phyloP scores from a whole-genome alignment of 2,888 invertebrate genomes.

The Leptinotarsa haldemani region DNA sequence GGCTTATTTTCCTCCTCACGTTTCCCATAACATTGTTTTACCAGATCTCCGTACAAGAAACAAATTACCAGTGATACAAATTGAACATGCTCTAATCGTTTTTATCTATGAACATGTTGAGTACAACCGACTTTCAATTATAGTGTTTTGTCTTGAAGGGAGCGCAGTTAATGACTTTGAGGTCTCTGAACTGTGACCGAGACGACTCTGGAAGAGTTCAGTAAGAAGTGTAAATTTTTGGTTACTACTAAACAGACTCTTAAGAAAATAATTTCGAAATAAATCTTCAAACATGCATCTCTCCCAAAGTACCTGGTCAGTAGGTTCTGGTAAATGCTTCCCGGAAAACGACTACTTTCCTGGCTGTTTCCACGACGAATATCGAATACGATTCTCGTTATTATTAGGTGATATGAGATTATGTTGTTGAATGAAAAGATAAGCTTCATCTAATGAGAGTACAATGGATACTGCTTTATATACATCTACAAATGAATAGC shows the following conservation, averaged over 20 bases:
- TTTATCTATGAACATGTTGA: not conserved
- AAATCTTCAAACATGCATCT: too few relatives aligned
- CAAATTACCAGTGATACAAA: conserved; percentile 13
- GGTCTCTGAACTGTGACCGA: conserved; percentile 4
- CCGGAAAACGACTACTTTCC: too few relatives aligned
- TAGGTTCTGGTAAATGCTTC: too few relatives aligned
- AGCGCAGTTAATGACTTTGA: not conserved
- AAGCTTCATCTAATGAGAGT: too few relatives aligned
- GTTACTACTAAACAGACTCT: not conserved
- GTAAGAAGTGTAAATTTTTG: not conserved
- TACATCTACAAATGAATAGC: too few relatives aligned
- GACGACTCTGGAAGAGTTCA: not conserved
- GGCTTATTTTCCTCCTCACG: conserved; percentile 9
- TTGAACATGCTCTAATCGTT: conserved; percentile 8
- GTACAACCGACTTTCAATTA: conserved; percentile 1
- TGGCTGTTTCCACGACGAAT: too few relatives aligned
- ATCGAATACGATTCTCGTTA: too few relatives aligned
- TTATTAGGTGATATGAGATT: too few relatives aligned
- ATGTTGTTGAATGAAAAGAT: too few relatives aligned
- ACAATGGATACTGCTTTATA: too few relatives aligned
- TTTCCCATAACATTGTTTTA: conserved; percentile 22
- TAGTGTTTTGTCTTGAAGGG: not conserved
- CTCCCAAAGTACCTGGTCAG: too few relatives aligned
- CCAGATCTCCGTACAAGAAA: conserved; percentile 9
- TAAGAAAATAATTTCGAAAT: not conserved